phyloP scores from a whole-genome alignment of 1,140 invertebrate species.

The Daktulosphaira vitifoliae region DNA sequence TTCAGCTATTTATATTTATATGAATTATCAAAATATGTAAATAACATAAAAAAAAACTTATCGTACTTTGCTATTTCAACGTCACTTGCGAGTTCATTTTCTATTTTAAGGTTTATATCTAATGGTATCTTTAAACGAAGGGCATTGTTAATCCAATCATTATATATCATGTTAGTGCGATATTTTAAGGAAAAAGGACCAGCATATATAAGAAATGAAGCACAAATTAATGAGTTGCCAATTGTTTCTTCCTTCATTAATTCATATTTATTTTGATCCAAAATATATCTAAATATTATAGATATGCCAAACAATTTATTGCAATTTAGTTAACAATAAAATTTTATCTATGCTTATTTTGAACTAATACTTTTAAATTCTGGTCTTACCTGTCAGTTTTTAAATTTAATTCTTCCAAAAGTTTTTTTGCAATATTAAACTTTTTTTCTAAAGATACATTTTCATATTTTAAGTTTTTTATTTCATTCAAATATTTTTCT shows the following conservation, averaged over 20 bases:
- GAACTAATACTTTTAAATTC: too few species aligned
- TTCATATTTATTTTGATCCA: slow-evolving; percentile 60
- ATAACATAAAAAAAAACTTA: too few species aligned
- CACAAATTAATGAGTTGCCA: slow-evolving; percentile 70
- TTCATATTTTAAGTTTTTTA: not conserved
- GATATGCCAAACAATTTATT: not conserved
- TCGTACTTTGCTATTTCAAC: too few species aligned
- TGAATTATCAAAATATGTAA: too few species aligned
- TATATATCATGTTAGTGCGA: slow-evolving; percentile 68
- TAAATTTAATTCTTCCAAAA: not conserved
- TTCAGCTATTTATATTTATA: too few species aligned
- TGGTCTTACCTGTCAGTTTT: slow-evolving; percentile 2
- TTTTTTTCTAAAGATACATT: not conserved
- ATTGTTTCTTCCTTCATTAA: slow-evolving; percentile 59
- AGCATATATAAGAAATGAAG: slow-evolving; percentile 74
- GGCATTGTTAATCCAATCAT: slow-evolving; percentile 67
- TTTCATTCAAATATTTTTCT: not conserved
- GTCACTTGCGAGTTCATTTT: slow-evolving; percentile 4
- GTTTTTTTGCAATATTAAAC: slow-evolving; percentile 3
- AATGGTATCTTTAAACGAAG: slow-evolving; percentile 58
- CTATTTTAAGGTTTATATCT: not conserved
- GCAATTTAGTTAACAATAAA: too few species aligned
- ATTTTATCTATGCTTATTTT: too few species aligned
- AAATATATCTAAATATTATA: slow-evolving; percentile 51
- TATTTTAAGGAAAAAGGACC: slow-evolving; percentile 82